Conservation (phyloP, 2,888 invertebrate genomes). For the Amiota minor region DNA sequence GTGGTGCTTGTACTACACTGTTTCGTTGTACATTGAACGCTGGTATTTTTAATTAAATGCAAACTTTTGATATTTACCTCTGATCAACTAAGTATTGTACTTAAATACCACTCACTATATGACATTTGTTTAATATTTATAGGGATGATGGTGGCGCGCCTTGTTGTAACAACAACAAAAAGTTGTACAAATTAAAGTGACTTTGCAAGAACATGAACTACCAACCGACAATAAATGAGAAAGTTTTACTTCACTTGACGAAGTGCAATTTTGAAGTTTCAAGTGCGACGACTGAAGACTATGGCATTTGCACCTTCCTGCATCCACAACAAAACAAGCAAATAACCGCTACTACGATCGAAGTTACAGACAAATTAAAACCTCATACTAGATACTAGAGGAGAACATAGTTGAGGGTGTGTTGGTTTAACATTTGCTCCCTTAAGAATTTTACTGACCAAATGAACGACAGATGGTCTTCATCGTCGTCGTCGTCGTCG, state of each 20-base stretch:
- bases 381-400: neutral
- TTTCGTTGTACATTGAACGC: neutral
- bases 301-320: neutral
- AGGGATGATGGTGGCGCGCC: no score
- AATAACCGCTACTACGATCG: neutral
- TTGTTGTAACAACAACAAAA: neutral
- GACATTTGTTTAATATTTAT: neutral
- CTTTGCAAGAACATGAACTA: neutral
- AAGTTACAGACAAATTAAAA: constrained; percentile 15
- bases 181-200: constrained; percentile 20
- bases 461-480: neutral
- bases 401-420: no score
- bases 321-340: neutral
- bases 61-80: neutral
- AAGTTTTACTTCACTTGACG: constrained; percentile 6
- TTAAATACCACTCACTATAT: neutral
- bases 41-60: neutral
- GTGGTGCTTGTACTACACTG: neutral
- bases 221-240: neutral
- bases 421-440: no score
- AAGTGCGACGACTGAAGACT: constrained; percentile 10
- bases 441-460: neutral
- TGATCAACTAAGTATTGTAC: neutral
- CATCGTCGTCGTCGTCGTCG: no score
- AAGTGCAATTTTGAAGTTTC: constrained; percentile 7